phyloP scores from a whole-genome alignment of 2,113 vertebrate genomes.

The Xiphorhynchus elegans region DNA sequence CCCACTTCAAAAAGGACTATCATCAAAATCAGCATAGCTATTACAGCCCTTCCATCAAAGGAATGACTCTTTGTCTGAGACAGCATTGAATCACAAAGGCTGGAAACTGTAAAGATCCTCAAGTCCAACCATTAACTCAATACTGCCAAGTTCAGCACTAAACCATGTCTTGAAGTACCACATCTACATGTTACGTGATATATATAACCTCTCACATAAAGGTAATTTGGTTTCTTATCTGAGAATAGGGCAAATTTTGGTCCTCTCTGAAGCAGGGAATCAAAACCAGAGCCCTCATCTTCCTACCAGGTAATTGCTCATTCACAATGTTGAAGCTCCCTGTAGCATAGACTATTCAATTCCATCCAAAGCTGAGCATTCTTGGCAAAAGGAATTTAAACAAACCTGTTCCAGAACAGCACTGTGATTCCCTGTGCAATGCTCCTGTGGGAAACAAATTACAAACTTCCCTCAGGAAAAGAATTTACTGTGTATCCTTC shows the following conservation, averaged over 20 bases:
- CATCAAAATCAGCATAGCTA: not conserved
- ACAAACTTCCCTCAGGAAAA: not conserved
- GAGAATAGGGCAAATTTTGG: not conserved
- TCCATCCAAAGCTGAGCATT: not conserved
- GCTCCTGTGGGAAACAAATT: not conserved
- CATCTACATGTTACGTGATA: not conserved
- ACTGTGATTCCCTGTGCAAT: not conserved
- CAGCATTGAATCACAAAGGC: not conserved
- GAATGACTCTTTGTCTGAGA: not conserved
- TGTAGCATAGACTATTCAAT: not conserved
- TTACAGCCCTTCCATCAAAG: not conserved
- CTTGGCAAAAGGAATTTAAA: not conserved
- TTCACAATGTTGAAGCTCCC: not conserved
- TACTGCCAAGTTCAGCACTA: not conserved
- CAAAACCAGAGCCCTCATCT: not conserved
- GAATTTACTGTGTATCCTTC: not conserved
- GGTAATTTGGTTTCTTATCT: not conserved
- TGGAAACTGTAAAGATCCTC: not conserved
- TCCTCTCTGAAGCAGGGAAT: not conserved
- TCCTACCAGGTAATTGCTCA: not conserved
- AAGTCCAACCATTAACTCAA: not conserved
- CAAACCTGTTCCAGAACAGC: not conserved
- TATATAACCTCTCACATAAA: not conserved
- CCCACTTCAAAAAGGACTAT: not conserved
- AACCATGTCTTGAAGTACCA: not conserved